phyloP scores from a whole-genome alignment of 1,140 invertebrate species.

The Pogonomyrmex barbatus region DNA sequence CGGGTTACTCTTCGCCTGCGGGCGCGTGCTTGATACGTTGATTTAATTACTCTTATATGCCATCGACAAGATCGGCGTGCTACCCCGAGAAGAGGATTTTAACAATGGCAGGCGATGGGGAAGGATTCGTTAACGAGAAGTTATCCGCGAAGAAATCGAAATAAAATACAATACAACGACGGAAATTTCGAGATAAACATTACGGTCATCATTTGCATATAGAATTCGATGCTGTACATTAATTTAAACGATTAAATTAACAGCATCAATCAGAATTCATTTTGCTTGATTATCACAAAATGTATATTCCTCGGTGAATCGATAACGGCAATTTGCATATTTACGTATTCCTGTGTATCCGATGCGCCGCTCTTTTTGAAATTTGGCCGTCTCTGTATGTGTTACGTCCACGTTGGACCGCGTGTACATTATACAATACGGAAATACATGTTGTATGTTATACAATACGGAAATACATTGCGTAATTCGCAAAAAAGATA shows the following conservation, averaged over 20 bases:
- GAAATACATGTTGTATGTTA: background rate
- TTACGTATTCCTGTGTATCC: background rate
- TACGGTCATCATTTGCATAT: background rate
- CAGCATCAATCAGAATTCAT: conserved; percentile 51
- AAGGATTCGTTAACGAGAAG: background rate
- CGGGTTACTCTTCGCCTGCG: background rate
- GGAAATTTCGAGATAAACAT: conserved; percentile 37
- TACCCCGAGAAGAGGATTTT: background rate
- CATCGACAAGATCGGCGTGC: background rate
- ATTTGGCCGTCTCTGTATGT: background rate
- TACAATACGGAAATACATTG: background rate
- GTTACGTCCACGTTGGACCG: background rate
- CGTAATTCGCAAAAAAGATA: background rate
- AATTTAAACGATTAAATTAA: conserved; percentile 53
- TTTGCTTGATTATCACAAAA: conserved; percentile 31
- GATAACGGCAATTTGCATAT: conserved; percentile 15
- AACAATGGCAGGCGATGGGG: background rate
- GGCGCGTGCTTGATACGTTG: background rate
- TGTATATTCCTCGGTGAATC: conserved; percentile 18
- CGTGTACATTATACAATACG: background rate
- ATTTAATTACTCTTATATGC: conserved; percentile 9
- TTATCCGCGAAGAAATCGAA: conserved; percentile 14
- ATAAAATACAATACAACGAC: background rate
- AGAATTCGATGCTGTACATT: conserved; percentile 36
- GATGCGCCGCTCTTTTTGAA: background rate